phyloP scores from a whole-genome alignment of 1,140 invertebrate species.

The Pseudoatta argentina region DNA sequence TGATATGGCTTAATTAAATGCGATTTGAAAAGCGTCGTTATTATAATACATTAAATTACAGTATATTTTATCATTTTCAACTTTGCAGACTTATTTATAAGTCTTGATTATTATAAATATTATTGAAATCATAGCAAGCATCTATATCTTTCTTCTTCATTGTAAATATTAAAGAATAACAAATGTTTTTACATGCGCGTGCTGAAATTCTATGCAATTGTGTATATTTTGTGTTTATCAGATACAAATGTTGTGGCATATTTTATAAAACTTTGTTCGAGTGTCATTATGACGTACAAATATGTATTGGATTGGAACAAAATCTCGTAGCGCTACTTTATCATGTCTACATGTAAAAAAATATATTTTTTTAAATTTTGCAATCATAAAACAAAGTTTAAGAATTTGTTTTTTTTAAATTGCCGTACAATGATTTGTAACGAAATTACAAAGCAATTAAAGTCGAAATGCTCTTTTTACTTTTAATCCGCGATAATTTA shows the following conservation, averaged over 20 bases:
- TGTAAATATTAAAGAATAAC: neutral
- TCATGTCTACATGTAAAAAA: too few relatives aligned
- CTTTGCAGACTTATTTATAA: neutral
- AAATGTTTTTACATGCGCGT: neutral
- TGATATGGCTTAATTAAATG: neutral
- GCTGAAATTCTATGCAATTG: neutral
- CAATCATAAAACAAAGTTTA: too few relatives aligned
- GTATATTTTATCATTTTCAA: neutral
- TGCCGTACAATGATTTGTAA: too few relatives aligned
- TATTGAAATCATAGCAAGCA: neutral
- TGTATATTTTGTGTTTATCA: slow-evolving; percentile 25
- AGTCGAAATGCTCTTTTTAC: too few relatives aligned
- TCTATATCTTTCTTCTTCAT: neutral
- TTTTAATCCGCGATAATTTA: too few relatives aligned
- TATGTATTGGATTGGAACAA: neutral
- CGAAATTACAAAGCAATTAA: too few relatives aligned
- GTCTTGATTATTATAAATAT: neutral
- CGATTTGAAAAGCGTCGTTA: neutral
- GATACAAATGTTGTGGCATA: neutral
- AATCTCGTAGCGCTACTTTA: too few relatives aligned
- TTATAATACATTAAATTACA: neutral
- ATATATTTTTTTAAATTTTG: too few relatives aligned
- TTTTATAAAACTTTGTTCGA: slow-evolving; percentile 22
- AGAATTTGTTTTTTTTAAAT: too few relatives aligned
- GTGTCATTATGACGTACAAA: slow-evolving; percentile 23